Evolutionary conservation across 2,113 vertebrate genomes (phyloP), one percentile per base, ranked within the genome.

Genomic region (Neolamprologus falcicula): DNA sequence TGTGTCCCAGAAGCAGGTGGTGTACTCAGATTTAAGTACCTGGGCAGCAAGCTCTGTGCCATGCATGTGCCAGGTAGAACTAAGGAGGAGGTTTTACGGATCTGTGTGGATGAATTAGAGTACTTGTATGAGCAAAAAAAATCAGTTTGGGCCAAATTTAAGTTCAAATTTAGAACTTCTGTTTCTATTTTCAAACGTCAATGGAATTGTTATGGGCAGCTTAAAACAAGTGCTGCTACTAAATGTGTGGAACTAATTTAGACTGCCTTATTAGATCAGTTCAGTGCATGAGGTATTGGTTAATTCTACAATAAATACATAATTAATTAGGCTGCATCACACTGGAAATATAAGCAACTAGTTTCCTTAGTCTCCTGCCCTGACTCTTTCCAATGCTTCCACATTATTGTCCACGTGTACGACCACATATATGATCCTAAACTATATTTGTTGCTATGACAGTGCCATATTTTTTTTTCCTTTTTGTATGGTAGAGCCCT

Each of bases 11-110:
- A 68, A 87, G 84, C 89, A 92, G 88, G 83, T 87, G 88, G 82
- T 86, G 59, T 81, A 84, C 83, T 92, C 85, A 92, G 81, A 83
- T 92, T 89, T 86, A 88, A 89, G 82, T 89, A 91, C 89, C 83
- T 92, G 90, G 88, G 73, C 82, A 89, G 83, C 86, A 53, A 87
- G 80, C 89, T 83, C 89, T 63, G 86, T 81, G 84, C 89, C 85
- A 82, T 71, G 80, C 14, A 37, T 91, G 91, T 88, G 87, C 91
- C 89, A 93, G 80, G 92, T 93, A 95, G 68, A 94, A 90, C 59
- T 90, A 80, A 88, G 14, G n/a, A 66, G 71, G 24, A 55, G 31
- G 19, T 89, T 26, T 57, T 28, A 79, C 47, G 42, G 84, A 66
- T 84, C 47, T 87, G 45, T 54, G 55, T 68, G 76, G 50, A 35